A percentile compares a stretch with the other conserved stretches of the same genome.
phyloP scores from a whole-genome alignment of 2,113 vertebrate genomes.

The Riparia riparia region DNA sequence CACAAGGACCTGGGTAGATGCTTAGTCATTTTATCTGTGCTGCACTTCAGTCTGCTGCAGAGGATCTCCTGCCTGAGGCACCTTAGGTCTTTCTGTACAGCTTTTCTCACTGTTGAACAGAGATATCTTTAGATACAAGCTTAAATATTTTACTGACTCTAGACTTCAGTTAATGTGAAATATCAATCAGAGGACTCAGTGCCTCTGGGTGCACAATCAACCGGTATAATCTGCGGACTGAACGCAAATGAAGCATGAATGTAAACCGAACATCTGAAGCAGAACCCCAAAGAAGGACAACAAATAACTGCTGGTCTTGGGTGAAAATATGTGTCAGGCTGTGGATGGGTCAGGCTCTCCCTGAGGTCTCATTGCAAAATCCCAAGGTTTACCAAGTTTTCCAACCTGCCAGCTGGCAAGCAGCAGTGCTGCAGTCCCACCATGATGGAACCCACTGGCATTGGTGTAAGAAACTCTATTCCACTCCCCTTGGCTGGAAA shows the following conservation, averaged over 20 bases:
- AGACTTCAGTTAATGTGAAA: background rate
- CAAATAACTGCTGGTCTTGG: background rate
- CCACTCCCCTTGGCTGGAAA: rapidly evolving
- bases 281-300: background rate
- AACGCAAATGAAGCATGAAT: background rate
- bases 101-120: background rate
- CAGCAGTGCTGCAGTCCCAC: background rate
- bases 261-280: background rate
- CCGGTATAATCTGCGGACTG: background rate
- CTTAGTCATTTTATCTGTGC: background rate
- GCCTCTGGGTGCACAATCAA: background rate
- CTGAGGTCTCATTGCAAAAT: background rate
- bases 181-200: background rate
- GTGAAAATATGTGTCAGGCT: background rate
- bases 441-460: rapidly evolving
- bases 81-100: background rate
- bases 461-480: background rate
- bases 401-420: background rate
- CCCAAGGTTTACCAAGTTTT: background rate
- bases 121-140: background rate
- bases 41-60: background rate
- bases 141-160: background rate
- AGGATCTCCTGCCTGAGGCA: background rate
- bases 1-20: background rate
- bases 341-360: background rate